Percentiles rank a stretch among this genome's conserved stretches.
phyloP scores from a whole-genome alignment of 2,113 vertebrate genomes.

The Sturnus vulgaris region DNA sequence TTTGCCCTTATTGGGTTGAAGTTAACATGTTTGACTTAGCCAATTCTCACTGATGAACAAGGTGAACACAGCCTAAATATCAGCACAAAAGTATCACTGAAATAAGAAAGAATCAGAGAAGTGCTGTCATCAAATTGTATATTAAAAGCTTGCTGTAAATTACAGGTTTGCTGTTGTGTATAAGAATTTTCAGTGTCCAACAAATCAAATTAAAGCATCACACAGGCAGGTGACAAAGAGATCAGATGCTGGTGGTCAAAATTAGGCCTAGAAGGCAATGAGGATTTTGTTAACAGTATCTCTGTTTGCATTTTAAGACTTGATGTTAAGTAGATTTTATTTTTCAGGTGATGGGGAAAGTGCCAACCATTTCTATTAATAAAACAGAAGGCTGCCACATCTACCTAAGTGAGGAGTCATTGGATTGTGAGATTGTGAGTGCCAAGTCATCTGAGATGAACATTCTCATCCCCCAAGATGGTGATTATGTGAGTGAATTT shows the following conservation, averaged over 20 bases:
- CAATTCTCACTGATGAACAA: neutral
- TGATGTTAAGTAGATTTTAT: neutral
- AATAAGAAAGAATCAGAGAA: neutral
- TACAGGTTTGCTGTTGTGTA: neutral
- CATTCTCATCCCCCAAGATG: conserved; percentile 86
- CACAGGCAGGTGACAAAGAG: neutral
- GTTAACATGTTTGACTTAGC: neutral
- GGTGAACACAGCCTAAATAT: neutral
- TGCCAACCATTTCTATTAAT: conserved; percentile 97
- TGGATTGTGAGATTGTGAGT: conserved; percentile 92
- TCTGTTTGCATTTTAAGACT: neutral
- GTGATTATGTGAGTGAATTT: conserved; percentile 87
- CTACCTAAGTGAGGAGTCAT: conserved; percentile 88
- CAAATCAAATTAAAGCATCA: neutral
- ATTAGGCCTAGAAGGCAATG: neutral
- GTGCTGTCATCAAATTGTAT: neutral
- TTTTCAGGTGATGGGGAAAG: conserved; percentile 88
- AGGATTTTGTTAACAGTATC: neutral
- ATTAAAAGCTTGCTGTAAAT: neutral
- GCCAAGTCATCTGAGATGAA: conserved; percentile 99
- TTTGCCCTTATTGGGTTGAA: neutral
- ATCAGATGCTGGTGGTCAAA: neutral
- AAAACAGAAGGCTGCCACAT: conserved; percentile 97
- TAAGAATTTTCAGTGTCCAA: neutral
- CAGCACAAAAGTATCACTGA: neutral